Evolutionary conservation across 2,888 invertebrate genomes (phyloP).

Genomic region (Aleiodes testaceus): DNA sequence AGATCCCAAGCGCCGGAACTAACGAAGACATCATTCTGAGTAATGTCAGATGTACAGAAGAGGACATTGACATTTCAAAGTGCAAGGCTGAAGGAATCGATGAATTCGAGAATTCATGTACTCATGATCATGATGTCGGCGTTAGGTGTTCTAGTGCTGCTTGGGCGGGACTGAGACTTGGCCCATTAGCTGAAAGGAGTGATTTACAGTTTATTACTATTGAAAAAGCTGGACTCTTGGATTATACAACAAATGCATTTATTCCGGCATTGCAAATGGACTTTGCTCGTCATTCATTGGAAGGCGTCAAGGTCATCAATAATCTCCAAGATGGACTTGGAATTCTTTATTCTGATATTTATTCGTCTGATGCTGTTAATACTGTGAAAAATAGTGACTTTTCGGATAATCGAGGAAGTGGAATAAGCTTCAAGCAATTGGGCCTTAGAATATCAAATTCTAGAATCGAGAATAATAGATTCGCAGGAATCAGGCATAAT

Average conservation of each 20-base stretch:
- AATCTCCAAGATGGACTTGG: slow-evolving; percentile 96
- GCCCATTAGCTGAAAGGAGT: slow-evolving; percentile 89
- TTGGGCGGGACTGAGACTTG: slow-evolving; percentile 95
- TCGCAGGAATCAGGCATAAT: slow-evolving; percentile 94
- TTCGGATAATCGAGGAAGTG: slow-evolving; percentile 88
- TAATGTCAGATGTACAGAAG: slow-evolving; percentile 92
- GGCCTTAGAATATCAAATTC: slow-evolving; percentile 87
- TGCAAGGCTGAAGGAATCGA: slow-evolving; percentile 86
- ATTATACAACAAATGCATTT: slow-evolving; percentile 90
- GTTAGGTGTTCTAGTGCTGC: slow-evolving; percentile 91
- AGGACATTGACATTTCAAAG: slow-evolving; percentile 91
- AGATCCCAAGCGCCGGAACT: slow-evolving; percentile 86
- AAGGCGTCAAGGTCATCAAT: slow-evolving; percentile 85
- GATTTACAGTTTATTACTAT: slow-evolving; percentile 91
- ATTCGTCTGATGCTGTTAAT: slow-evolving; percentile 87
- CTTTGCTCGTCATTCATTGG: slow-evolving; percentile 87
- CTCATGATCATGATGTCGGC: slow-evolving; percentile 90
- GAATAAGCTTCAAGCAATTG: slow-evolving; percentile 91
- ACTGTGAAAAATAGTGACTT: slow-evolving; percentile 89
- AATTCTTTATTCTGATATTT: slow-evolving; percentile 94
- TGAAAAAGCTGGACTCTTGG: slow-evolving; percentile 94
- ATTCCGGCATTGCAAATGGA: slow-evolving; percentile 93
- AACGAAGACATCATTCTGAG: slow-evolving; percentile 86
- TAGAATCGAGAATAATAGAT: slow-evolving; percentile 85
- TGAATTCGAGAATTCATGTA: slow-evolving; percentile 92